phyloP scores from a whole-genome alignment of 2,888 invertebrate genomes.

The Lamellibrachia satsuma region DNA sequence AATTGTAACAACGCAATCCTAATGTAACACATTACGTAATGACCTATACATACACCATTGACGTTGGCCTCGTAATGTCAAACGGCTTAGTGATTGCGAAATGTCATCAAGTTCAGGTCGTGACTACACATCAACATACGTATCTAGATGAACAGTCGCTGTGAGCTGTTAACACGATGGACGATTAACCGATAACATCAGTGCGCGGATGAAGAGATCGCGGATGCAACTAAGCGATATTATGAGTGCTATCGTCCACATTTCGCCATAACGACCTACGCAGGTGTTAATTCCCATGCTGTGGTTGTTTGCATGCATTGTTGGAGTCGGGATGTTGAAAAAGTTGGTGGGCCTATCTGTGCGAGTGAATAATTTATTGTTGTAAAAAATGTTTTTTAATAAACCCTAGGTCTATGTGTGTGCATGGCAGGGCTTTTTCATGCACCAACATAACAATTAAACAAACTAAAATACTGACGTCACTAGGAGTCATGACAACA shows the following conservation, averaged over 20 bases:
- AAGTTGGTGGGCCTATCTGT: neutral
- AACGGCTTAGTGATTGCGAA: neutral
- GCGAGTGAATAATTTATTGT: neutral
- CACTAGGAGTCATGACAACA: neutral
- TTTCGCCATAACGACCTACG: neutral
- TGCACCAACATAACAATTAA: neutral
- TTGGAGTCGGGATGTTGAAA: neutral
- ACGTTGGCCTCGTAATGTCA: no score
- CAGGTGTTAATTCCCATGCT: neutral
- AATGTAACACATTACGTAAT: neutral
- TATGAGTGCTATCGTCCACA: neutral
- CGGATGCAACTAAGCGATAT: neutral
- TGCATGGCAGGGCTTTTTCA: neutral
- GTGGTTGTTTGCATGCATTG: neutral
- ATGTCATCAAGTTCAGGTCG: neutral
- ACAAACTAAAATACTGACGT: neutral
- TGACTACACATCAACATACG: neutral
- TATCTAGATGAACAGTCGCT: neutral
- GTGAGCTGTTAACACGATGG: neutral
- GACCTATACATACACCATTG: no score
- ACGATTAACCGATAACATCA: neutral
- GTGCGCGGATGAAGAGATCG: neutral
- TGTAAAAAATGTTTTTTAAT: neutral
- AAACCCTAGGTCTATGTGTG: neutral
- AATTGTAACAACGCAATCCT: neutral